Base-by-base conservation (phyloP, 2,888 invertebrate genomes). In the Deilephila elpenor region DNA sequence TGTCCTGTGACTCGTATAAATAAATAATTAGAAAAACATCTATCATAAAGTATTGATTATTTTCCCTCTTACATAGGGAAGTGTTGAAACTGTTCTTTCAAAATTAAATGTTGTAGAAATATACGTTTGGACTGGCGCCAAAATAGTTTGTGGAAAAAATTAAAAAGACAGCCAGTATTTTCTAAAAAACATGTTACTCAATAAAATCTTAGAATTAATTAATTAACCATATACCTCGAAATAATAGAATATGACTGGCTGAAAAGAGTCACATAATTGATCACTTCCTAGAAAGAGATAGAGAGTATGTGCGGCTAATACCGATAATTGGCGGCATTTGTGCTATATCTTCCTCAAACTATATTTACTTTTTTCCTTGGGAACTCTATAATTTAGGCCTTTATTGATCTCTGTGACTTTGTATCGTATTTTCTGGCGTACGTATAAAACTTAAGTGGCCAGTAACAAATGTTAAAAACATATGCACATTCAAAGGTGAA, bases 401-500 rank as follows among this genome's bases (percentile, higher is more conserved):
- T 32, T 32, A 32, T 4, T 8, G 37, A 37, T 37, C 37, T 37
- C 11, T 37, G 37, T 37, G 37, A 7, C 1, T 1, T 8, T 7
- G 8, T 11, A 44, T 44, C 11, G 11, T 44, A 1, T 44, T 44
- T 44, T 44, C 14, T 44, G 25, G 0, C 14, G n/a, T n/a, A n/a
- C 11, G 11, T 53, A 53, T 1, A 3, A 56, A 5, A n/a, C n/a
- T 56, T 56, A n/a, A 56, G 5, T n/a, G 56, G 5, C 56, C n/a
- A 56, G 56, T 56, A 5, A 19, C 56, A n/a, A n/a, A n/a, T n/a
- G 20, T 64, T 67, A 25, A 1, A 7, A 14, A n/a, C 11, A 34
- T 59, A 44, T 44, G 44, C 59, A 74, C 34, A 14, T 19, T 59
- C 8, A 34, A 59, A 61, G 53, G 62, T 75, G 73, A 76, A 71